A percentile compares a stretch with the other conserved stretches of the same genome.
phyloP scores from a whole-genome alignment of 2,888 invertebrate species.

The Psylliodes chrysocephalus region DNA sequence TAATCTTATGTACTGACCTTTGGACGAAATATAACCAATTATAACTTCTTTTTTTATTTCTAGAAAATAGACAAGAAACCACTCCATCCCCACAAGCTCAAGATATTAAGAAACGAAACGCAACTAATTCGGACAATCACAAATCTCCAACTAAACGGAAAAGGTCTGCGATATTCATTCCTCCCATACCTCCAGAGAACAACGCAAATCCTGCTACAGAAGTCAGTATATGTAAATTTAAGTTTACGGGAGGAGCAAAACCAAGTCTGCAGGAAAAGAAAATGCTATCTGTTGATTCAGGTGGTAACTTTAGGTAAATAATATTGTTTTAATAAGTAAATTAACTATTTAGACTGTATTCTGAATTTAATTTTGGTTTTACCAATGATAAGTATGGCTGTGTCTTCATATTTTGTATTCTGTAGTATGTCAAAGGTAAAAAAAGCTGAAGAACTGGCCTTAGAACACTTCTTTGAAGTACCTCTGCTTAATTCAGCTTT shows the following conservation, averaged over 20 bases:
- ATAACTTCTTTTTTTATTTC: too few relatives aligned
- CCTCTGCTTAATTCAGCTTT: too few relatives aligned
- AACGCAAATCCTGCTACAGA: conserved; percentile 82
- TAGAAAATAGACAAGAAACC: conserved; percentile 64
- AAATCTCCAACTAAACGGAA: conserved; percentile 74
- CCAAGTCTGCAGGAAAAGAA: conserved; percentile 91
- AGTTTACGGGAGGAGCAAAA: conserved; percentile 91
- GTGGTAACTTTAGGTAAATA: conserved; percentile 85
- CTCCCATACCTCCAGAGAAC: conserved; percentile 81
- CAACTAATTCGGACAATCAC: conserved; percentile 57
- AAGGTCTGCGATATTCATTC: conserved; percentile 85
- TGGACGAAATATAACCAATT: too few relatives aligned
- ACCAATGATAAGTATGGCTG: too few relatives aligned
- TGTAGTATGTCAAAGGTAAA: too few relatives aligned
- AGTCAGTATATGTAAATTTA: conserved; percentile 88
- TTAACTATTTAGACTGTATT: too few relatives aligned
- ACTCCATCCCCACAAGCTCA: conserved; percentile 57
- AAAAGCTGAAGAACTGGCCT: too few relatives aligned
- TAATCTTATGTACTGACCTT: too few relatives aligned
- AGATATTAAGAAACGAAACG: conserved; percentile 54
- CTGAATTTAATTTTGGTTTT: too few relatives aligned
- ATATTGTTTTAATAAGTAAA: too few relatives aligned
- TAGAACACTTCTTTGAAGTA: too few relatives aligned
- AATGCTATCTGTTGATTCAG: conserved; percentile 89
- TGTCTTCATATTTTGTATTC: too few relatives aligned